These are phyloP conservation scores for Lucinisca nassula DNA, from an alignment of 2,888 invertebrate genomes.

Conservation along the genomic window DNA sequence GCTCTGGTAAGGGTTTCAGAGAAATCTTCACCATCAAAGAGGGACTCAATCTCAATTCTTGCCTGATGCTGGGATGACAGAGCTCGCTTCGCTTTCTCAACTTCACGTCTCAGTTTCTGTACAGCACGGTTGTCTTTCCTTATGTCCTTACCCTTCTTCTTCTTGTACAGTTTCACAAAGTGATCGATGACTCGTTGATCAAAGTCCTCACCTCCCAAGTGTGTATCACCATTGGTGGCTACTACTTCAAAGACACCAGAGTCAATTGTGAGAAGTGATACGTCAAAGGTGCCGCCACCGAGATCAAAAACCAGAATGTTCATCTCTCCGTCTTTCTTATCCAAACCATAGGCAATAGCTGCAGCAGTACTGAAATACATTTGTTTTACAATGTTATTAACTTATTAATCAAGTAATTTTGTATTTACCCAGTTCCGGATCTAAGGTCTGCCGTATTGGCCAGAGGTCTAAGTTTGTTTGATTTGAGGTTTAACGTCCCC, in stretches of 20 bases:
- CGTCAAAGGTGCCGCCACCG: slow-evolving; percentile 99
- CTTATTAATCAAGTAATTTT: no score
- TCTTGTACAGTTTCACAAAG: slow-evolving; percentile 99
- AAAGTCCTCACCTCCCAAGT: slow-evolving; percentile 99
- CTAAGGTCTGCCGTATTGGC: no score
- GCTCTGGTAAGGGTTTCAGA: slow-evolving; percentile 99
- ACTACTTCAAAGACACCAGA: slow-evolving; percentile 98
- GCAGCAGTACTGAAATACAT: slow-evolving; percentile 92
- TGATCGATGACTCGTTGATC: slow-evolving; percentile 99
- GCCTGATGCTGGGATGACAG: slow-evolving; percentile 98
- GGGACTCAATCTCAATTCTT: slow-evolving; percentile 99
- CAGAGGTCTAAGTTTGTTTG: no score
- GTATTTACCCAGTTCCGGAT: no score
- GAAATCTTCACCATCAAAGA: slow-evolving; percentile 99
- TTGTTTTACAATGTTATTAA: no score
- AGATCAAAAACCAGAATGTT: slow-evolving; percentile 99
- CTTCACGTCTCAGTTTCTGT: slow-evolving; percentile 98
- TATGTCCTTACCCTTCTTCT: slow-evolving; percentile 99
- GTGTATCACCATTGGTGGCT: slow-evolving; percentile 98
- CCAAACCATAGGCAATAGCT: slow-evolving; percentile 98
- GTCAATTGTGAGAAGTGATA: slow-evolving; percentile 98
- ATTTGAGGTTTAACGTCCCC: no score
- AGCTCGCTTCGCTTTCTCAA: slow-evolving; percentile 98
- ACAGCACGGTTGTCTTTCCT: slow-evolving; percentile 97
- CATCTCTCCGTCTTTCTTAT: slow-evolving; percentile 99